Base-by-base conservation (phyloP, 1,140 invertebrate species). In the Lasioglossum baleicum region DNA sequence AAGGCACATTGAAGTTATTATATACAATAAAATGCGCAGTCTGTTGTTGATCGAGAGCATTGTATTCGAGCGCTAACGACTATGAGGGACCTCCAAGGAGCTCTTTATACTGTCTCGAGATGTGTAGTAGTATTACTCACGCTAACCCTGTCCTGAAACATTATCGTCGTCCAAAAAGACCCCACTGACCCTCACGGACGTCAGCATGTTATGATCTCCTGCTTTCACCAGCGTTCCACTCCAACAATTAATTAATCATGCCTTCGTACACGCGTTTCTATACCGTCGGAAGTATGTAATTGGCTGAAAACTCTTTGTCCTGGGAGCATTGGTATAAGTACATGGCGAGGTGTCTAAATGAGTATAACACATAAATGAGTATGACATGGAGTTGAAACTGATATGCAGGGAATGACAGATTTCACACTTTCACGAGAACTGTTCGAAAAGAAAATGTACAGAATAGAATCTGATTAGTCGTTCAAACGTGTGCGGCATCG, bases 171-270 rank as follows among this genome's bases (percentile, higher is more conserved):
- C 42, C 31, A 71, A 71, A 56, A 71, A 60, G 65, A 42, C 35
- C 42, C 13, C n/a, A 22, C 65, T 7, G 35, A 22, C 3, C 56
- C 8, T 60, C 56, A 53, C 58, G 58, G 42, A 71, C 56, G 69
- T 56, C 69, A 42, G 26, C n/a, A 42, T 15, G 69, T 60, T 71
- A 60, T 71, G 56, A 71, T 71, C n/a, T 11, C 17, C 17, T 6
- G 40, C 56, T 71, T 60, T 71, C 56, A 71, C 69, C 69, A 7
- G 56, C 56, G 56, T 71, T 70, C 17, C 53, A 42, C 68, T 35
- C 51, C 20, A 40, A 71, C 53, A 60, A 42, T 71, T 71, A 71
- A 71, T 71, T 71, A 71, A 60, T 71, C 69, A 40, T 71, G 53
- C 31, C 53, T 26, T 56, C 31, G 26, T 58, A 17, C 35, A 53